phyloP scores from a whole-genome alignment of 2,888 invertebrate genomes.

The Trissolcus brochymenae region DNA sequence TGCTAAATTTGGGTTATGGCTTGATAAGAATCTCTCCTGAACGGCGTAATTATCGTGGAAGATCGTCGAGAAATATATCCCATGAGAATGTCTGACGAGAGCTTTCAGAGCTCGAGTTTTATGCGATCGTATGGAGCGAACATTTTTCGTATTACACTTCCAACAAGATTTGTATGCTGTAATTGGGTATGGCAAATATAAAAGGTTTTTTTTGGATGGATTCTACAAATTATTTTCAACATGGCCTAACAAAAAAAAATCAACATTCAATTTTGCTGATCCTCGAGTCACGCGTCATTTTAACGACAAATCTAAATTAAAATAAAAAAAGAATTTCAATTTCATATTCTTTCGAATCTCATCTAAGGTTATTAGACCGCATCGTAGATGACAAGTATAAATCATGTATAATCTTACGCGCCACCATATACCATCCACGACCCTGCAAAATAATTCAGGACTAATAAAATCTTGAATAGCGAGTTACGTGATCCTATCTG shows the following conservation, averaged over 20 bases:
- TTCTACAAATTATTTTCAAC: no score
- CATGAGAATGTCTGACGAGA: constrained; percentile 37
- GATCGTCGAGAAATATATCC: constrained; percentile 38
- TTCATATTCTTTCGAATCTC: neutral
- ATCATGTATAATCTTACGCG: constrained; percentile 39
- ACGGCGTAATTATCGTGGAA: constrained; percentile 47
- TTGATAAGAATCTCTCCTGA: constrained; percentile 43
- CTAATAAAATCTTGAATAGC: constrained; percentile 43
- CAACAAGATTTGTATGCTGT: constrained; percentile 7
- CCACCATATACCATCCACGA: constrained; percentile 13
- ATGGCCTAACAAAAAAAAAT: no score
- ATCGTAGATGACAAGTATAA: constrained; percentile 34
- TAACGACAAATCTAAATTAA: no score
- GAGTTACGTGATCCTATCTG: constrained; percentile 9
- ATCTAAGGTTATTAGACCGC: constrained; percentile 26
- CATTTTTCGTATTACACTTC: constrained; percentile 20
- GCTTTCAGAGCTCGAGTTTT: constrained; percentile 29
- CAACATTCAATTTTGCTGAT: no score
- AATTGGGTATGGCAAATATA: constrained; percentile 6
- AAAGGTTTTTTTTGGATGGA: constrained; percentile 3
- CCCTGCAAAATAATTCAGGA: constrained; percentile 37
- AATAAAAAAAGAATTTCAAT: no score
- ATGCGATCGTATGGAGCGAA: constrained; percentile 35
- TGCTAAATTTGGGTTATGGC: constrained; percentile 47
- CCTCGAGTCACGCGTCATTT: no score